Conservation (phyloP, 2,797 vertebrate genomes). For the Pangasius krempfi region DNA sequence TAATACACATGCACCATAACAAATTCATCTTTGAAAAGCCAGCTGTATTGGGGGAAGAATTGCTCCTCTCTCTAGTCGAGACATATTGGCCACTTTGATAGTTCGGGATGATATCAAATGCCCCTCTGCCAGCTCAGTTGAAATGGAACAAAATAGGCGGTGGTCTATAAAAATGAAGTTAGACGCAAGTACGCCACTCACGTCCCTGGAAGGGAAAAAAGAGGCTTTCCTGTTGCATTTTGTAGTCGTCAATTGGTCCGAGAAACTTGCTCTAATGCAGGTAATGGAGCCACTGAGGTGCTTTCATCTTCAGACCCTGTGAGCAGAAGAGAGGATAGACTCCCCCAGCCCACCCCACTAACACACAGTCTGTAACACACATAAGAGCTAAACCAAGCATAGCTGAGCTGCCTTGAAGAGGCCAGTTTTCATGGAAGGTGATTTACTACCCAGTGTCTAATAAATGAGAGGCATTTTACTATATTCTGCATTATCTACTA, state of each 20-base stretch:
- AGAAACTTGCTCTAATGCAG: slow-evolving; percentile 91
- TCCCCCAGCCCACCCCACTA: slow-evolving; percentile 62
- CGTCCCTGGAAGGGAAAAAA: slow-evolving; percentile 78
- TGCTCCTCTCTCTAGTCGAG: slow-evolving; percentile 75
- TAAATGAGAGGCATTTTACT: slow-evolving; percentile 51
- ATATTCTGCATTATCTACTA: slow-evolving; percentile 47
- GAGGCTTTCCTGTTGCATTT: slow-evolving; percentile 91
- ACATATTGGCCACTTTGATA: slow-evolving; percentile 92
- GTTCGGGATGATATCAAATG: slow-evolving; percentile 92
- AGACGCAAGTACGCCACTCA: slow-evolving; percentile 92
- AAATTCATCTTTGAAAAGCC: slow-evolving; percentile 85
- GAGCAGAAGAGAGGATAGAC: slow-evolving; percentile 70
- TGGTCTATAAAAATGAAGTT: slow-evolving; percentile 92
- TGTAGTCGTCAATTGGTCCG: slow-evolving; percentile 86
- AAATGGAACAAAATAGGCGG: slow-evolving; percentile 90
- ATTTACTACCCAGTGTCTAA: slow-evolving; percentile 43
- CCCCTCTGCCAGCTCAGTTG: slow-evolving; percentile 83
- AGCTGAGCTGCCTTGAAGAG: slow-evolving; percentile 71
- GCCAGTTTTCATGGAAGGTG: slow-evolving; percentile 47
- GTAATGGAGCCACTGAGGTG: slow-evolving; percentile 92
- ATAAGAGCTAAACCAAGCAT: slow-evolving; percentile 69
- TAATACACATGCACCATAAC: slow-evolving; percentile 71
- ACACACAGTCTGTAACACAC: slow-evolving; percentile 71
- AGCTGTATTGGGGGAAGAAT: slow-evolving; percentile 83
- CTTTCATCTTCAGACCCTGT: slow-evolving; percentile 91